Evolutionary conservation across 2,797 vertebrate genomes (phyloP), one percentile per base, ranked within the genome.

Genomic region (Carcharodon carcharias): DNA sequence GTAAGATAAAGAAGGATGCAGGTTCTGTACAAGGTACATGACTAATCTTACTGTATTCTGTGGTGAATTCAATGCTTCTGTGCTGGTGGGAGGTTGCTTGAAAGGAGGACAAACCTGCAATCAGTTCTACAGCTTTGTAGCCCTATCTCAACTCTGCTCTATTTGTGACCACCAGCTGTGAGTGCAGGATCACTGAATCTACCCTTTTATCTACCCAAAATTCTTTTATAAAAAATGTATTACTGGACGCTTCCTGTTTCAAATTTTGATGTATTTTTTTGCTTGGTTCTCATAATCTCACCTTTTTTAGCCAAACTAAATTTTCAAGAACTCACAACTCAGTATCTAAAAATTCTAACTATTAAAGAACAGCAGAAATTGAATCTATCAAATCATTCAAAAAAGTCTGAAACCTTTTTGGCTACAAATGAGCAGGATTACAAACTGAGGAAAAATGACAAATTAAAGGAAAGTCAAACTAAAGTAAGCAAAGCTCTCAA

Each of bases 1-100:
- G 96, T 88, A 1, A 96, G 96, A 91, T 95, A 14, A 0, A 96
- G 88, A 9, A 97, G 92, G 91, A 85, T 23, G 6, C 82, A 50
- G 40, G 40, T 45, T 85, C 1, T 50, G 45, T 50, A 85, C 73
- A 85, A 50, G 45, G 7, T 26, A 50, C 82, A 40, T 80, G 35
- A 82, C 14, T 82, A 82, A 50, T 85, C 21, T 85, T 50, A 85
- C 45, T 50, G 45, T 26, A 85, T 21, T 85, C 82, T 8, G 45
- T 85, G 40, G 82, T 26, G 50, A 50, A 85, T 50, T 85, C 82
- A 85, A 45, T 85, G 82, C 40, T 85, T 45, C 40, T 16, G 9
- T 45, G 40, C 40, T 7, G 35, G 31, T 35, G 71, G 31, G 71
- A 77, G 26, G 28, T 35, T n/a, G 35, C 73, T 16, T 0, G 35